These are phyloP conservation scores for Prenolepis imparis DNA, from an alignment of 2,888 invertebrate genomes.

Conservation along the genomic window DNA sequence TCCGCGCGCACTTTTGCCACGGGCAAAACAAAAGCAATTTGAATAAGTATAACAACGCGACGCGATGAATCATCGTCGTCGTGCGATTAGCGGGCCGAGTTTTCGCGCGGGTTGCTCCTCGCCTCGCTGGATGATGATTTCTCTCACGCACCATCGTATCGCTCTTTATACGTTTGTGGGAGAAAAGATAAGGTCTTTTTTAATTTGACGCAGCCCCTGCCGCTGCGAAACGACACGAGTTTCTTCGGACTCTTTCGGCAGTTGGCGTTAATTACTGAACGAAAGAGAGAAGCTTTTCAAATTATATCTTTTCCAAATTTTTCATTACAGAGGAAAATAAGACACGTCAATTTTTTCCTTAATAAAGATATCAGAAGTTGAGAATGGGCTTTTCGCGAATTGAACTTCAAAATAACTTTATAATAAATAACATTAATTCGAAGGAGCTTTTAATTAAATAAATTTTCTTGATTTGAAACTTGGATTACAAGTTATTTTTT, in stretches of 20 bases:
- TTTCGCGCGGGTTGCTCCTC: neutral
- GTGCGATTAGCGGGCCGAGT: constrained; percentile 26
- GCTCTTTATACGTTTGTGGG: neutral
- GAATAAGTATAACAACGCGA: neutral
- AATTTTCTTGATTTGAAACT: neutral
- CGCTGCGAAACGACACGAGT: neutral
- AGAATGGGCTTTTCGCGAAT: neutral
- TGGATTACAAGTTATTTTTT: neutral
- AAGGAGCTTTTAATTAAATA: neutral
- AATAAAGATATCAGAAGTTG: neutral
- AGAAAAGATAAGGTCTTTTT: constrained; percentile 7
- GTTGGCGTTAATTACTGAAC: neutral
- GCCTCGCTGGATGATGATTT: neutral
- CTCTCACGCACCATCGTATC: constrained; percentile 17
- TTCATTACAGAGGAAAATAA: neutral
- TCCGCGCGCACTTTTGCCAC: neutral
- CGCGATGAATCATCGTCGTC: constrained; percentile 26
- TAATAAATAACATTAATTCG: neutral
- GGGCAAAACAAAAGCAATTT: constrained; percentile 8
- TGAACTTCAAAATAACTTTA: neutral
- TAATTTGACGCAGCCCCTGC: neutral
- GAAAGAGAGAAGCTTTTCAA: neutral
- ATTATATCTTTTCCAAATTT: neutral
- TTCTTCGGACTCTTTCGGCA: neutral
- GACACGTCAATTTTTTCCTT: neutral